phyloP scores from a whole-genome alignment of 2,113 vertebrate species.

The Charina bottae region DNA sequence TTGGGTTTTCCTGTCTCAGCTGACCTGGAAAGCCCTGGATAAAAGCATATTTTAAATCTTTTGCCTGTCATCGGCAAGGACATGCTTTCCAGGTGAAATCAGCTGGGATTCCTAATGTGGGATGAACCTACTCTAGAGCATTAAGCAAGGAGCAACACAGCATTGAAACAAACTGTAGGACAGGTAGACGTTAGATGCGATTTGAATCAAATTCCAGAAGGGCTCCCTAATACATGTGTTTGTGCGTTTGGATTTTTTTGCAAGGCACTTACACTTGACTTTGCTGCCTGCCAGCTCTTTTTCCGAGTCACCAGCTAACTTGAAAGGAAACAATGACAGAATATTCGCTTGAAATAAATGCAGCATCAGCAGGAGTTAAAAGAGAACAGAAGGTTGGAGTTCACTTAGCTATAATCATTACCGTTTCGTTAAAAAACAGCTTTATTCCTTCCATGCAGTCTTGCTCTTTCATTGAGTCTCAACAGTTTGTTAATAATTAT shows the following conservation, averaged over 20 bases:
- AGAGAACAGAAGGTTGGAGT: slow-evolving; percentile 14
- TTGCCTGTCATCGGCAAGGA: background rate
- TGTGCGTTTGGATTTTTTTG: background rate
- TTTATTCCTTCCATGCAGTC: slow-evolving; percentile 18
- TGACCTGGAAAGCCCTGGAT: background rate
- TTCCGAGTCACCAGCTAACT: slow-evolving; percentile 23
- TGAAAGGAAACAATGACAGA: slow-evolving; percentile 10
- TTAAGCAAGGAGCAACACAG: background rate
- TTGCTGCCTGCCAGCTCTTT: background rate
- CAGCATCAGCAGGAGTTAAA: slow-evolving; percentile 24
- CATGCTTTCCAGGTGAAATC: background rate
- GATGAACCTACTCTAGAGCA: background rate
- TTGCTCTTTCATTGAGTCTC: slow-evolving; percentile 21
- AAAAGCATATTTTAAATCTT: background rate
- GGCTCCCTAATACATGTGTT: background rate
- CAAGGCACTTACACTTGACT: background rate
- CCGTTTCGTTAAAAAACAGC: slow-evolving; percentile 28
- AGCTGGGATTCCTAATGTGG: background rate
- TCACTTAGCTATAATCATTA: slow-evolving; percentile 25
- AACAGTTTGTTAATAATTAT: slow-evolving; percentile 23
- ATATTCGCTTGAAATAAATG: slow-evolving; percentile 9
- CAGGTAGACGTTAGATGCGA: background rate
- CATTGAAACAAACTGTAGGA: background rate
- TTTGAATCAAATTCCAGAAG: background rate
- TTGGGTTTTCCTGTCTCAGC: background rate